Conservation (phyloP, 1,140 invertebrate species). For the Cyrtorhinus lividipennis region DNA sequence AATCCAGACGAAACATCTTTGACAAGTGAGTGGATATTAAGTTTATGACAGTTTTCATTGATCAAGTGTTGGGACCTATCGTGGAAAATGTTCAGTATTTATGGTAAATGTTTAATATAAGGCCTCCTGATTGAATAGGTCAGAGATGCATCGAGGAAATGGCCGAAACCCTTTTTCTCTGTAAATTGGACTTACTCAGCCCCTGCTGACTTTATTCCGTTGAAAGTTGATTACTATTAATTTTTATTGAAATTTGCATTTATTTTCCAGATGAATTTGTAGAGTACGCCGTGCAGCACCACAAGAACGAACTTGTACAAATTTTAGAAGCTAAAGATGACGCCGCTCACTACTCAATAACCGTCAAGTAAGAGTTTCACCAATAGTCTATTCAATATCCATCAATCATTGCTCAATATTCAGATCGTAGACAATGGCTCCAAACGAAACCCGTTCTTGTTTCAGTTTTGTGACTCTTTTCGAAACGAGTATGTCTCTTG, state of each 20-base stretch:
- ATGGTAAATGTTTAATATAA: too few species aligned
- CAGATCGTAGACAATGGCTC: background rate
- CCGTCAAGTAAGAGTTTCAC: background rate
- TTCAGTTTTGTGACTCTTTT: conserved; percentile 47
- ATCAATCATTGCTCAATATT: background rate
- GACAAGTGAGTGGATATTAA: too few species aligned
- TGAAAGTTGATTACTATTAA: too few species aligned
- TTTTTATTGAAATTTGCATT: background rate
- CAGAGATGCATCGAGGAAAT: too few species aligned
- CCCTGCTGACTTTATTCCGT: too few species aligned
- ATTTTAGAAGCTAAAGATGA: background rate
- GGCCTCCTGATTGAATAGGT: too few species aligned
- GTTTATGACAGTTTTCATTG: too few species aligned
- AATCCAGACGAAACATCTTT: too few species aligned
- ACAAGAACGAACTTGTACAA: background rate
- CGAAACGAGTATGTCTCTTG: conserved; percentile 39
- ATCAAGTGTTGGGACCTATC: too few species aligned
- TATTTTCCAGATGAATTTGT: background rate
- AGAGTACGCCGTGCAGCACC: background rate
- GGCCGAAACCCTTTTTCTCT: too few species aligned
- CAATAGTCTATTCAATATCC: background rate
- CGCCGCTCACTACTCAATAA: background rate
- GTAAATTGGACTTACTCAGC: too few species aligned
- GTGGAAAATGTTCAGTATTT: too few species aligned
- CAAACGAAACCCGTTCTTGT: conserved; percentile 22